These are phyloP conservation scores for Steatocranus sp. DNA, from an alignment of 2,797 vertebrate species.

Conservation along the genomic window DNA sequence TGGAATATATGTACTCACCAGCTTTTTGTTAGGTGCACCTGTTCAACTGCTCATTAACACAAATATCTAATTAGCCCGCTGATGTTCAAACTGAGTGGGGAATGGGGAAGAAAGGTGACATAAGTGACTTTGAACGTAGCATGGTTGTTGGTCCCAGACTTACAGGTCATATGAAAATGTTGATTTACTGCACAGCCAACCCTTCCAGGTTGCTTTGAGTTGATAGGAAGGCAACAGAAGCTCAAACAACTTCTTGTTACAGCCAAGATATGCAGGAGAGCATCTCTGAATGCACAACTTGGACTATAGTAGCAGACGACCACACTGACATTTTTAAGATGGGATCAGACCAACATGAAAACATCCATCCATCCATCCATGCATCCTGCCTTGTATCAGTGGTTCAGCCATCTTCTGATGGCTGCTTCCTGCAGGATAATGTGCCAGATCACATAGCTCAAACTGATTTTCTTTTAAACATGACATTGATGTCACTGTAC, in stretches of 20 bases:
- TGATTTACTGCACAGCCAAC: neutral
- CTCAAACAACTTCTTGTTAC: neutral
- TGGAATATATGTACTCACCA: rapidly evolving
- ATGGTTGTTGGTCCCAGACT: neutral
- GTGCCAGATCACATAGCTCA: neutral
- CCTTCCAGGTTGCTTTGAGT: neutral
- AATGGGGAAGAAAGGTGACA: neutral
- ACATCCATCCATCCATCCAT: neutral
- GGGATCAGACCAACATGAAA: neutral
- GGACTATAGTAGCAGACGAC: neutral
- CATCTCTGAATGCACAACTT: neutral
- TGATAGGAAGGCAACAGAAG: neutral
- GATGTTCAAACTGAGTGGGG: neutral
- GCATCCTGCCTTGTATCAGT: neutral
- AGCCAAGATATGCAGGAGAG: neutral
- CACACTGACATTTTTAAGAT: neutral
- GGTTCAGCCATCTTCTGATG: neutral
- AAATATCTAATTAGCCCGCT: neutral
- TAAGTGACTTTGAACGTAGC: neutral
- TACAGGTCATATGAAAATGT: neutral
- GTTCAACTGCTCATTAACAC: neutral
- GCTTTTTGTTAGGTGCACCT: neutral
- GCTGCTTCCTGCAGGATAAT: neutral
- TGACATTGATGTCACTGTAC: neutral
- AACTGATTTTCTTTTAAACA: neutral